Evolutionary conservation across 2,113 vertebrate species (phyloP).

Genomic region (Ceyx cyanopectus): DNA sequence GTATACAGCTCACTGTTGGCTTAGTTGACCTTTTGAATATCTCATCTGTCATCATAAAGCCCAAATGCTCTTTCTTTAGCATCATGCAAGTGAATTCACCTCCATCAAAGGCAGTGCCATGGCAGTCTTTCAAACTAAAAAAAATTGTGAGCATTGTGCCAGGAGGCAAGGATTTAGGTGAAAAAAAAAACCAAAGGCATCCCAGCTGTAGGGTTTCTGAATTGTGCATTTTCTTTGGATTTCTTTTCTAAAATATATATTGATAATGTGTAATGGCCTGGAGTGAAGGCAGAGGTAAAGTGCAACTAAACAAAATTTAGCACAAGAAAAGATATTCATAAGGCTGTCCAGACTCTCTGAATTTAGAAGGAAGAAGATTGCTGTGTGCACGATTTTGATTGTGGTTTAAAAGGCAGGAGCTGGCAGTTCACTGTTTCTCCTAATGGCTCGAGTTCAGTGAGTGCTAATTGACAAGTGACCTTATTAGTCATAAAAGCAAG

Average conservation of each 20-base stretch:
- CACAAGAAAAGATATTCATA: not conserved
- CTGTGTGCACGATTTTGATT: not conserved
- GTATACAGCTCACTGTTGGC: fast-evolving
- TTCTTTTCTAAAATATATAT: not conserved
- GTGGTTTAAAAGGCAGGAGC: not conserved
- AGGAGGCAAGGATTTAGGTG: not conserved
- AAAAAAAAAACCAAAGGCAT: not conserved
- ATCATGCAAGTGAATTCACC: not conserved
- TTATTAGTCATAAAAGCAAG: not conserved
- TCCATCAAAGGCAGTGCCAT: not conserved
- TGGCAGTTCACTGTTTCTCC: not conserved
- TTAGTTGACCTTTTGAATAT: not conserved
- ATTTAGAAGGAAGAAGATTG: not conserved
- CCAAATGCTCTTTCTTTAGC: not conserved
- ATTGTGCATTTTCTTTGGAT: not conserved
- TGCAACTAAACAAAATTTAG: not conserved
- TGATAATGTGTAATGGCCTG: not conserved
- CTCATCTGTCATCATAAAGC: not conserved
- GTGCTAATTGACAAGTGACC: not conserved
- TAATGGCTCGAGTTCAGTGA: not conserved
- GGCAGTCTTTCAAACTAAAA: not conserved
- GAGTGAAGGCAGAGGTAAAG: not conserved
- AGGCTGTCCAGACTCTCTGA: not conserved
- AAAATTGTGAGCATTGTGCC: not conserved
- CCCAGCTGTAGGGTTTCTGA: not conserved